These are phyloP conservation scores for Lasioglossum figueresi DNA, from an alignment of 2,888 invertebrate species.

Conservation along the genomic window DNA sequence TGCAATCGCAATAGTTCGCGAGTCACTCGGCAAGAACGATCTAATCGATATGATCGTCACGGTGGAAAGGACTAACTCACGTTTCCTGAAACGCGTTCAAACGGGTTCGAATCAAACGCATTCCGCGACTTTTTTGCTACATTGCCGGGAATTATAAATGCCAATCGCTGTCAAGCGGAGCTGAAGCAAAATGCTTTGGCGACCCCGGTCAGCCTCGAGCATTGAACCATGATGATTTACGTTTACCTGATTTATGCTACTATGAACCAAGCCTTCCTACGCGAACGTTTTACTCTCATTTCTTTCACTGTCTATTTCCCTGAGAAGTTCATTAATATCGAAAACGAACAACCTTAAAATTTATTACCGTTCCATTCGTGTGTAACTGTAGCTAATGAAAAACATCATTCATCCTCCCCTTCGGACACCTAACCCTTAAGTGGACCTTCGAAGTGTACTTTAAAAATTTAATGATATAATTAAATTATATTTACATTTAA, in stretches of 20 bases:
- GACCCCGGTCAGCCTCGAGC: conserved; percentile 69
- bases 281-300: background rate
- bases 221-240: conserved; percentile 69
- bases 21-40: conserved; percentile 27
- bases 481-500: background rate
- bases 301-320: background rate
- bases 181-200: conserved; percentile 53
- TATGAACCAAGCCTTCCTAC: conserved; percentile 22
- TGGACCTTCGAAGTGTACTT: background rate
- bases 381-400: background rate
- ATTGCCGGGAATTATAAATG: conserved; percentile 55
- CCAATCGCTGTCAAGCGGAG: conserved; percentile 57
- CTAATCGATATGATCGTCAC: conserved; percentile 30
- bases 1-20: background rate
- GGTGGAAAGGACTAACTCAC: conserved; percentile 41
- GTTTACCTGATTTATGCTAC: conserved; percentile 54
- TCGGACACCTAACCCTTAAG: background rate
- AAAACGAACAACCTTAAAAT: background rate
- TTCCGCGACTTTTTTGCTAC: conserved; percentile 46
- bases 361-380: background rate
- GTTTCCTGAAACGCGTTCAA: conserved; percentile 55
- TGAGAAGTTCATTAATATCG: background rate
- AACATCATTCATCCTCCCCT: background rate
- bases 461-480: background rate
- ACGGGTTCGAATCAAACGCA: conserved; percentile 50